Evolutionary conservation across 1,140 invertebrate species (phyloP).

Genomic region (Melanaphis sacchari): DNA sequence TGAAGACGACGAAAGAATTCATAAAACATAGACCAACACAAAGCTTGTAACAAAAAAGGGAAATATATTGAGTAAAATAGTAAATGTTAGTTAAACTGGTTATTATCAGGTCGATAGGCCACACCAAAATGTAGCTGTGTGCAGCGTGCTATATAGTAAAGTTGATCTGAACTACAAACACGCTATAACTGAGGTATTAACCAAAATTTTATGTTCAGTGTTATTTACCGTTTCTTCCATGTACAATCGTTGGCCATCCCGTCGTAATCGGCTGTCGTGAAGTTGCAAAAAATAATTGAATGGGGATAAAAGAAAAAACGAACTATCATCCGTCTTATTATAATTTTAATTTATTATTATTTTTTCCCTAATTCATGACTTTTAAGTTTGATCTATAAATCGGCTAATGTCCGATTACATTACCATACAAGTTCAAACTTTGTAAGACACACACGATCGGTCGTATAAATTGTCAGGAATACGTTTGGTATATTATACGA

Average conservation of each 20-base stretch:
- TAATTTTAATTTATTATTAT: constrained; percentile 13
- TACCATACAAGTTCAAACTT: background rate
- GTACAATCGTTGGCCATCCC: constrained; percentile 32
- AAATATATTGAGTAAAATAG: background rate
- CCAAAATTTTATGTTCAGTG: background rate
- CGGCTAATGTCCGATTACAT: background rate
- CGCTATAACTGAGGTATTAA: background rate
- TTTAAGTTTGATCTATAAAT: background rate
- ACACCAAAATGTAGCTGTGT: too few species aligned
- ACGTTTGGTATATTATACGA: background rate
- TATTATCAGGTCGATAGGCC: background rate
- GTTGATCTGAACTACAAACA: too few species aligned
- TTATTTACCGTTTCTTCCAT: constrained; percentile 21
- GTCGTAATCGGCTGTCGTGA: constrained; percentile 54
- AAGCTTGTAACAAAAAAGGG: background rate
- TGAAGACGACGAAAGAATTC: background rate
- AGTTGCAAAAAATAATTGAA: constrained; percentile 48
- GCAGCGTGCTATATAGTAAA: too few species aligned
- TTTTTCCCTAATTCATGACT: background rate
- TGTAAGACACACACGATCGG: too few species aligned
- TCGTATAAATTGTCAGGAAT: background rate
- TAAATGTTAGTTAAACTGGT: background rate
- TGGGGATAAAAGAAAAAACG: constrained; percentile 35
- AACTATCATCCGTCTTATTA: constrained; percentile 26
- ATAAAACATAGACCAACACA: background rate